These are phyloP conservation scores for Apoderus coryli DNA, from an alignment of 2,888 invertebrate genomes.

Conservation along the genomic window DNA sequence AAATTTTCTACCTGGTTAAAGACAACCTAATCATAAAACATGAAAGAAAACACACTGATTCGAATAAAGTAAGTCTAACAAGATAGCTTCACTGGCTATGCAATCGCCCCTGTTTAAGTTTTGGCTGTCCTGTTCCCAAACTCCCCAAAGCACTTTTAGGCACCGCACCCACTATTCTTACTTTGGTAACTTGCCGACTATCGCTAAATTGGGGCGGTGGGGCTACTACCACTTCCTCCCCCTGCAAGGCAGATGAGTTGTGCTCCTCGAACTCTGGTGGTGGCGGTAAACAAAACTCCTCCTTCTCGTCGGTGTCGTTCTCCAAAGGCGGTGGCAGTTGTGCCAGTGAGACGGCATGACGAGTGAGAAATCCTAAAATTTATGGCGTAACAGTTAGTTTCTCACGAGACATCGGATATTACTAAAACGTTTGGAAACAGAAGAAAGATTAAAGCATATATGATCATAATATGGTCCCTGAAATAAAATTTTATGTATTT, in stretches of 20 bases:
- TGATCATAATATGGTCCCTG: no score
- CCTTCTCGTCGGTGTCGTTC: conserved; percentile 52
- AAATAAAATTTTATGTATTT: no score
- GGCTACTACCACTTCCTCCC: conserved; percentile 48
- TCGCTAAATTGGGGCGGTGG: conserved; percentile 89
- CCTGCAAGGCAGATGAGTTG: conserved; percentile 22
- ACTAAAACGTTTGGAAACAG: no score
- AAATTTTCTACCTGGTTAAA: no score
- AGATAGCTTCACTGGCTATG: conserved; percentile 31
- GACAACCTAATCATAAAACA: no score
- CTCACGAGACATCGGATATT: no score
- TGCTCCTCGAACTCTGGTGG: conserved; percentile 39
- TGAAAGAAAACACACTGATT: no score
- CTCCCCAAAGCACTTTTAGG: conserved; percentile 45
- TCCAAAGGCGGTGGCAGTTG: conserved; percentile 70
- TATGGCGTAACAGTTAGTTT: no score
- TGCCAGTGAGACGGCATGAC: conserved; percentile 47
- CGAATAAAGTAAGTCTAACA: neutral
- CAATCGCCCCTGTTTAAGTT: conserved; percentile 30
- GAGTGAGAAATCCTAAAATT: no score
- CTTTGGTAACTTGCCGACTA: conserved; percentile 44
- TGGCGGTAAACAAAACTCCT: conserved; percentile 46
- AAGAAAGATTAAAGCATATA: no score
- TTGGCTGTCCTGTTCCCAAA: conserved; percentile 14
- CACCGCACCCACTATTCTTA: conserved; percentile 70